phyloP scores from a whole-genome alignment of 2,113 vertebrate genomes.

The Entomyzon cyanotis region DNA sequence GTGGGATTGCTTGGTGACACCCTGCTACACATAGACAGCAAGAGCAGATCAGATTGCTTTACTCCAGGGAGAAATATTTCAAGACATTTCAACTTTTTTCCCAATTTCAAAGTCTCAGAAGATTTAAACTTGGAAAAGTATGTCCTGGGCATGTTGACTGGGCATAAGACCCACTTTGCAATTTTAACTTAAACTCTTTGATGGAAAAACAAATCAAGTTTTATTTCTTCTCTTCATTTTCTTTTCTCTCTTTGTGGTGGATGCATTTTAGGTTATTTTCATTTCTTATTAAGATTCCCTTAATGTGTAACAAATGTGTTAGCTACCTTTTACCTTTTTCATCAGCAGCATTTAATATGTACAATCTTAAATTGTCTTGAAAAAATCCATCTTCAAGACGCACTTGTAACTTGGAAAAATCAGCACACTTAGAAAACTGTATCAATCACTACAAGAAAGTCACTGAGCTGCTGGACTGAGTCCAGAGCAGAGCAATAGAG shows the following conservation, averaged over 20 bases:
- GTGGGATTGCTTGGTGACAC: neutral
- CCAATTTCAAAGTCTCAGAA: neutral
- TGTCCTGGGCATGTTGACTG: neutral
- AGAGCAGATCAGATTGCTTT: neutral
- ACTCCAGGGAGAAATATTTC: neutral
- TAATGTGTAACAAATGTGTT: neutral
- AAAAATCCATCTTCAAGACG: neutral
- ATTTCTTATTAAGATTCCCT: neutral
- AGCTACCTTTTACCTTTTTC: neutral
- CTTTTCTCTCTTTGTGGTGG: neutral
- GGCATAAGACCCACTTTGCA: neutral
- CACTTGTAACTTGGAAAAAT: neutral
- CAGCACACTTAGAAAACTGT: neutral
- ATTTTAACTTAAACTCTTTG: neutral
- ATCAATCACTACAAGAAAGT: neutral
- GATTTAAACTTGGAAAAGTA: neutral
- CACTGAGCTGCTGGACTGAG: neutral
- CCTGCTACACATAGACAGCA: neutral
- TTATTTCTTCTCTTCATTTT: neutral
- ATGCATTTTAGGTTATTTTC: neutral
- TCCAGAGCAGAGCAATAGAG: neutral
- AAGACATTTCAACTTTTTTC: neutral
- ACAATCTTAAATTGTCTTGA: neutral
- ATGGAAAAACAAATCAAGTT: neutral
- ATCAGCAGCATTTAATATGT: neutral